Evolutionary conservation across 2,888 invertebrate genomes (phyloP).

Genomic region (Zhuqinia jingwanae): DNA sequence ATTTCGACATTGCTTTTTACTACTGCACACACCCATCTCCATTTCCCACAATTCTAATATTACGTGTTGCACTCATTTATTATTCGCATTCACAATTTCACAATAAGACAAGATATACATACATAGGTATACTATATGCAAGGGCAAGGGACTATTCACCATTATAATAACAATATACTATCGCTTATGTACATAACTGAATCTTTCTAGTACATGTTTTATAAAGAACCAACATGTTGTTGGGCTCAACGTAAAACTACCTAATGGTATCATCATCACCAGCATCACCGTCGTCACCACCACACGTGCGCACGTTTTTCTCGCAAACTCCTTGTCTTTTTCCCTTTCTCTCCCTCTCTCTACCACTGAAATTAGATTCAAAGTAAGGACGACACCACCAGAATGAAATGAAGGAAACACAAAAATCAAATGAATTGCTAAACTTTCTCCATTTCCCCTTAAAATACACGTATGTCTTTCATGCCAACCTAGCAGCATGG

Average conservation of each 20-base stretch:
- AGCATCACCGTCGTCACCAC: background rate
- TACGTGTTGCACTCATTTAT: conserved; percentile 20
- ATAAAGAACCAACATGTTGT: no score
- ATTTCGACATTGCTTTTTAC: conserved; percentile 24
- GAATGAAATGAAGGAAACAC: background rate
- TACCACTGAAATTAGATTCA: background rate
- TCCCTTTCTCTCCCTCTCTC: no score
- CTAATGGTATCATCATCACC: background rate
- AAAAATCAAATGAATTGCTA: conserved; percentile 55
- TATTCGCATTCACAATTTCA: background rate
- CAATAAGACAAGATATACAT: background rate
- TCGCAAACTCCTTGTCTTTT: conserved; percentile 1
- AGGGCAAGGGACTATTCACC: no score
- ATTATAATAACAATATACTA: no score
- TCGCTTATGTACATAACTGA: no score
- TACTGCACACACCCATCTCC: background rate
- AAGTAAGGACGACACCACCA: background rate
- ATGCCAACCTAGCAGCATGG: no score
- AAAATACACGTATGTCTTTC: background rate
- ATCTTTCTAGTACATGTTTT: no score
- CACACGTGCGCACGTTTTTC: background rate
- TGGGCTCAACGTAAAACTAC: background rate
- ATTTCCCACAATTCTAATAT: background rate
- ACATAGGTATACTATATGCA: no score
- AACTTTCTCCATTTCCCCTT: conserved; percentile 58